Conservation (phyloP, 2,797 vertebrate genomes). For the Acomys russatus region DNA sequence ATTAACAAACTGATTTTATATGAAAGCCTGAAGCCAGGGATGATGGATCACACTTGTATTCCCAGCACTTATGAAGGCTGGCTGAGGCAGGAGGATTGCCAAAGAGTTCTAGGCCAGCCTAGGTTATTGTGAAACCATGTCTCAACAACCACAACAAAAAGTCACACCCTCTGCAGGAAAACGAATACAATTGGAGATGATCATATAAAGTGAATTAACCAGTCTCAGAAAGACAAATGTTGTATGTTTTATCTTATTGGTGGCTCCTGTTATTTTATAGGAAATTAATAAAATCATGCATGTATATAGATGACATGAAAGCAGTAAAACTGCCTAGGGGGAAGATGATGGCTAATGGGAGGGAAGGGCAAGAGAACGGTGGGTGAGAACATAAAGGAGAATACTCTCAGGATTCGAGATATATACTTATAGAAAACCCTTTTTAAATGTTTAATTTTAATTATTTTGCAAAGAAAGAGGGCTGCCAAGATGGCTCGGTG, state of each 20-base stretch:
- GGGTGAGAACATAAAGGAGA: neutral
- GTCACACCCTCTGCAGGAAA: neutral
- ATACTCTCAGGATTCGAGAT: neutral
- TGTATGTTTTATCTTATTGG: neutral
- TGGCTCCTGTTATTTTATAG: neutral
- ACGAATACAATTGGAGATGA: neutral
- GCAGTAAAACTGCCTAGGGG: neutral
- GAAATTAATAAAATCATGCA: neutral
- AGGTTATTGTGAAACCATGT: neutral
- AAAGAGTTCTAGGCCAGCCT: neutral
- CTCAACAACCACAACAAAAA: neutral
- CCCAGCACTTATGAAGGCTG: neutral
- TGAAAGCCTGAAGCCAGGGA: neutral
- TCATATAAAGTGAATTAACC: neutral
- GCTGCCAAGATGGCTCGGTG: neutral
- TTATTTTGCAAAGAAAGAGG: neutral
- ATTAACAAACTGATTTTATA: slow-evolving; percentile 43
- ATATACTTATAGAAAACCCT: neutral
- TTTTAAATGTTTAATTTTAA: neutral
- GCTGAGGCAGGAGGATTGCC: neutral
- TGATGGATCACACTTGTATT: neutral
- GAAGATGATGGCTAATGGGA: neutral
- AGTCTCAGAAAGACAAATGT: neutral
- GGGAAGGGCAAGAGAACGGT: neutral
- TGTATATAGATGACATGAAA: neutral